These are phyloP conservation scores for Hippoglossus hippoglossus DNA, from an alignment of 2,797 vertebrate species.

Conservation along the genomic window DNA sequence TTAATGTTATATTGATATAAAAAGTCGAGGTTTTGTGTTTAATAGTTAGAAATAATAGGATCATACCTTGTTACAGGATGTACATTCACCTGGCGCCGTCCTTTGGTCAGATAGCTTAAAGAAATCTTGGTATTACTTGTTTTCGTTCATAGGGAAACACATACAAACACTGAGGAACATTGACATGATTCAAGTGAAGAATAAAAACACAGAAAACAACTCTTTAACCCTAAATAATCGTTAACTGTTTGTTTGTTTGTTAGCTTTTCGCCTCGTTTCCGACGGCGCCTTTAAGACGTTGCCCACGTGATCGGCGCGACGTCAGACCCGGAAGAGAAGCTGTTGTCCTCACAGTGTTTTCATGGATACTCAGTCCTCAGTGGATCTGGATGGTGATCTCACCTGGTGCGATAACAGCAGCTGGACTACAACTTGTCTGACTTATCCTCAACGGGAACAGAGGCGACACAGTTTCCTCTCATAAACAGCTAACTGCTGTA, in stretches of 20 bases:
- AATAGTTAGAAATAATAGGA: too few relatives aligned
- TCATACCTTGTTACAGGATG: neutral
- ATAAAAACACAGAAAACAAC: accelerated
- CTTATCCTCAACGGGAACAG: neutral
- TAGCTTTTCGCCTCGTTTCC: neutral
- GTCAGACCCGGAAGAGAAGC: constrained; percentile 57
- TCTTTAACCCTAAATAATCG: neutral
- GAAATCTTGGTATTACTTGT: neutral
- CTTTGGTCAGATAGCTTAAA: neutral
- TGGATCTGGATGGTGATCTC: neutral
- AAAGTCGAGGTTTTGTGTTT: neutral
- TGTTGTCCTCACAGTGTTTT: constrained; percentile 11
- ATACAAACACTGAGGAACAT: neutral
- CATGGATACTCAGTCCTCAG: neutral
- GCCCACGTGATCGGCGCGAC: constrained; percentile 36
- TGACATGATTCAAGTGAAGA: neutral
- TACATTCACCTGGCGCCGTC: neutral
- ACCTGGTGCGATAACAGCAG: neutral
- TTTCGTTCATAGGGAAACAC: neutral
- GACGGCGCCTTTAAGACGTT: constrained; percentile 40
- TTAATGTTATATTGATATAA: neutral
- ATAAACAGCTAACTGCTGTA: neutral
- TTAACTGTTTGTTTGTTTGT: neutral
- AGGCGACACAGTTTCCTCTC: neutral
- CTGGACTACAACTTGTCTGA: neutral